Base-by-base conservation (phyloP, 2,888 invertebrate genomes). In the Marasmarcha lunaedactyla region DNA sequence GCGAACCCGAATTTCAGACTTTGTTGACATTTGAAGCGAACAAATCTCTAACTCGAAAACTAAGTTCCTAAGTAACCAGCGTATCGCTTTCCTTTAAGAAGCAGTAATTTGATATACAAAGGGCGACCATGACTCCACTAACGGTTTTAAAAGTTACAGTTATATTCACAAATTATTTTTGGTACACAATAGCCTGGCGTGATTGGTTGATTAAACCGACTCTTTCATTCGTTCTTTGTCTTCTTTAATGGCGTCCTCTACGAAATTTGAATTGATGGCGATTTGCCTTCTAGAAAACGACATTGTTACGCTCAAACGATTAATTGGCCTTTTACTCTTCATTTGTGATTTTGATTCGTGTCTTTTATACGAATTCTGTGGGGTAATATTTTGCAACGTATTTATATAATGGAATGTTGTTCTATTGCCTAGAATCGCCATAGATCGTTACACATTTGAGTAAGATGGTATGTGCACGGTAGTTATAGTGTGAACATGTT, bases 51-150 rank as follows among this genome's bases (percentile, higher is more conserved):
- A 52, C 40, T 43, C 43, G 33, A 14, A 15, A 30, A 15, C 33
- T 38, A 5, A 14, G 13, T 7, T 14, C 34, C 36, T 14, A 37
- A 42, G 37, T 44, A 47, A 50, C 50, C 50, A 39, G 35, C 42
- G 40, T 45, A 47, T 46, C 47, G 40, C 36, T 50, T 47, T 36
- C 40, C 38, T 33, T 45, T 15, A 25, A 36, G 42, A 46, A 37
- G 41, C 46, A 42, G 42, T 44, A 45, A 44, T 41, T 39, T 36
- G 39, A 35, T 15, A 37, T 38, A 49, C 47, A 51, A 52, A 44
- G 42, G 47, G 40, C 43, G 46, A 46, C 52, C 49, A 40, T 52
- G 54, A 52, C 54, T 13, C 34, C 34, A 5, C 14, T 34, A 34
- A 34, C 34, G 4, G 34, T 30, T 30, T 10, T 9, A 30, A 30